These are phyloP conservation scores for Isichthys henryi DNA, from an alignment of 2,113 vertebrate genomes.

Conservation along the genomic window DNA sequence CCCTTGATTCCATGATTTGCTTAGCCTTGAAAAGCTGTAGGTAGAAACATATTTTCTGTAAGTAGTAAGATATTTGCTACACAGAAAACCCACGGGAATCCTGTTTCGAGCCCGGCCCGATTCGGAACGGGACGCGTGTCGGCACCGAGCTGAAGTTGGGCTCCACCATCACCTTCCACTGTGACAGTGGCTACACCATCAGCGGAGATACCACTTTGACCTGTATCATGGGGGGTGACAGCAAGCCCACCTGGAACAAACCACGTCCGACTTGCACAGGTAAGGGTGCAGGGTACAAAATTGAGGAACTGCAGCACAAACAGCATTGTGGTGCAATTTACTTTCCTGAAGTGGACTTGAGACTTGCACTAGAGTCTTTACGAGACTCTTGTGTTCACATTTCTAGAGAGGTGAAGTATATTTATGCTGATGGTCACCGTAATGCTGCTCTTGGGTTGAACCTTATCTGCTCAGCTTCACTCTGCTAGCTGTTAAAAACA, in stretches of 20 bases:
- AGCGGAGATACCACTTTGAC: slow-evolving; percentile 80
- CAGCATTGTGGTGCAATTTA: neutral
- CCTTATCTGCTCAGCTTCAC: slow-evolving; percentile 42
- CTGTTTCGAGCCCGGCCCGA: slow-evolving; percentile 83
- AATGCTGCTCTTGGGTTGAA: neutral
- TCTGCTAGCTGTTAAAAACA: slow-evolving; percentile 56
- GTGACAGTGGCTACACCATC: slow-evolving; percentile 84
- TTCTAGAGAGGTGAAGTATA: neutral
- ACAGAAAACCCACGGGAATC: slow-evolving; percentile 97
- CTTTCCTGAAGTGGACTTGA: neutral
- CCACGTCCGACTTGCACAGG: slow-evolving; percentile 85
- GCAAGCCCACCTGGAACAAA: slow-evolving; percentile 88
- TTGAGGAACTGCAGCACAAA: neutral
- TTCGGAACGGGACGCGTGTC: slow-evolving; percentile 82
- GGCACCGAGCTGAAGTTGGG: slow-evolving; percentile 86
- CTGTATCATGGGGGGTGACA: slow-evolving; percentile 83
- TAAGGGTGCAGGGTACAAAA: slow-evolving; percentile 47
- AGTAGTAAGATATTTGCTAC: slow-evolving; percentile 20
- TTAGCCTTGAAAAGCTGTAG: neutral
- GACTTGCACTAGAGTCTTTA: neutral
- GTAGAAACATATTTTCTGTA: neutral
- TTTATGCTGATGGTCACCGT: neutral
- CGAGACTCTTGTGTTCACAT: neutral
- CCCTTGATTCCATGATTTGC: neutral
- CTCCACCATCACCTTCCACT: slow-evolving; percentile 85